Base-by-base conservation (phyloP, 92 coral and sea anemone genomes). In the Epizoanthus fatuus region DNA sequence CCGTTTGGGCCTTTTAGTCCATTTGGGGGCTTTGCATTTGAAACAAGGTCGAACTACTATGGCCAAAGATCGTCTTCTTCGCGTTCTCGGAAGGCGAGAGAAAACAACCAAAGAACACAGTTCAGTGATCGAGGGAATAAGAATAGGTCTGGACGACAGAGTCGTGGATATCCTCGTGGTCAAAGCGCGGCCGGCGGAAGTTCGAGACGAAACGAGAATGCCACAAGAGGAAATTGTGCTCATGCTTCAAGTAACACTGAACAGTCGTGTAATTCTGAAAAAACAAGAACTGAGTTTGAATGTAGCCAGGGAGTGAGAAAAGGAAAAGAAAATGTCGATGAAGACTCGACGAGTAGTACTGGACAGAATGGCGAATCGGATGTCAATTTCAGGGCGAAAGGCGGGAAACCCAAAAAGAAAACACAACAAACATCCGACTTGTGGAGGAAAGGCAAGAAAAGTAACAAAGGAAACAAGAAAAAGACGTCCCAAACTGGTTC, bases 391-490 rank as follows among this genome's bases (percentile, higher is more conserved):
- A 74, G 55, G 16, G 1, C 10, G 0, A 74, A 37, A 74, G 62
- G 22, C 70, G 65, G 42, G 47, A 60, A 58, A 77, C 70, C 54
- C 20, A 77, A 60, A 62, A 77, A 77, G 82, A 77, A 60, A 42
- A 77, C 55, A 2, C 82, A 77, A 60, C 82, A 60, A 58, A 77
- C 82, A 17, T 42, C 82, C 0, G 38, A 77, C 14, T 49, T 71
- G 10, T 77, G 82, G 82, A 47, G 45, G 16, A 77, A 44, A 60
- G 70, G 70, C 39, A 76, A 76, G 53, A 76, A 76, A 59, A 19
- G 70, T 13, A 77, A 60, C 1, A 77, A 62, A 40, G 68, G 82
- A 42, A 42, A 71, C n/a, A 77, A 77, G 55, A 77, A 77, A 60
- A 60, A n/a, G 53, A 44, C 65, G 7, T n/a, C 22, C 5, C 70